Evolutionary conservation across 2,888 invertebrate genomes (phyloP), one percentile per base, ranked within the genome.

Genomic region (Cheiracanthium punctorium): DNA sequence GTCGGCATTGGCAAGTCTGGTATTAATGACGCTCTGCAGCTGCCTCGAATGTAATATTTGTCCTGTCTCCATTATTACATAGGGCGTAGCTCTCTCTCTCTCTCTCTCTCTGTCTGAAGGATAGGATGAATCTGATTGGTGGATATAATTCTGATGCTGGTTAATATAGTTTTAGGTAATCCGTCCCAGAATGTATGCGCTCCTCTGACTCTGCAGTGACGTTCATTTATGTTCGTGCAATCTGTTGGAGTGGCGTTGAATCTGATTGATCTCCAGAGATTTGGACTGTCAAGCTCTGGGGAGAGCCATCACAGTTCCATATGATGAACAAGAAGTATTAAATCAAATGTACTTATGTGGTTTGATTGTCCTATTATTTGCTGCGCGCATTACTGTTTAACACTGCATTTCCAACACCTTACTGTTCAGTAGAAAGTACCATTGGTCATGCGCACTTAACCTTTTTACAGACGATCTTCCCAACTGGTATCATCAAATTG

Each of bases 31-130:
- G 74, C 58, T 79, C 77, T 79, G 29, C 79, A 84, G 73, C 77
- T 74, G 84, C 84, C 74, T 77, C 79, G 58, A 84, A 84, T 73
- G 84, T 84, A 41, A 79, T 79, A 84, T 79, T 84, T 84, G 84
- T 84, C 84, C 72, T 72, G 52, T 69, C 69, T 69, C 73, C 74
- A 82, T 82, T 82, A 82, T 72, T 71, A 28, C 70, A 74, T 58
- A 58, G 33, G 43, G 41, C 29, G 43, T 12, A 48, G 72, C 28
- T 52, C 28, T 32, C n/a, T n/a, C n/a, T n/a, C n/a, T n/a, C n/a
- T n/a, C n/a, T n/a, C n/a, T n/a, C n/a, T n/a, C 17, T 33, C 30
- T 64, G 43, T 67, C 43, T 37, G 58, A 48, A 43, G 20, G 71
- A 28, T 43, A 32, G 67, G 48, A 80, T 73, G 73, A 80, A 73